Evolutionary conservation across 2,888 invertebrate species (phyloP), one percentile per base, ranked within the genome.

Genomic region (Cephus pygmeus): DNA sequence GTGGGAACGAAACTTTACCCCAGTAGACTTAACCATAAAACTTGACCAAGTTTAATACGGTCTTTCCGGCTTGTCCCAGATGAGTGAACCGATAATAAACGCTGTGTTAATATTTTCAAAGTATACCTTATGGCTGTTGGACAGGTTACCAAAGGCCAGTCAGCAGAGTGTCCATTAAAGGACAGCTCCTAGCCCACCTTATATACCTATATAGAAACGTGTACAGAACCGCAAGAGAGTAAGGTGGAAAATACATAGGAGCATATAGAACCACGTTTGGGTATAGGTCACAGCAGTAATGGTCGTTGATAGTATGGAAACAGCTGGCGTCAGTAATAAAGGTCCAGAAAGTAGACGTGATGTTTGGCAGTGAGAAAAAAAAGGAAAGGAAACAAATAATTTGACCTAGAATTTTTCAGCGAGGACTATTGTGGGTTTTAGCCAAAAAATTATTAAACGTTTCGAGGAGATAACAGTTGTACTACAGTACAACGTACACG

Each of bases 301-400:
- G 31, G 3, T 71, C 12, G 30, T 12, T 71, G 31, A 9, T 12
- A 71, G 31, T 12, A 71, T 31, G 71, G 71, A 71, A 71, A 12
- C 71, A 71, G 71, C 71, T 71, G 71, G 33, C 31, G 71, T 71
- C 71, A 33, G 71, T 71, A 71, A 71, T 71, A 71, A 71, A 31
- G 12, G 4, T 33, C 3, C 15, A 33, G 56, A 6, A 71, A 71
- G 31, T 71, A 31, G 12, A 15, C 31, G 71, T 33, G 31, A 71
- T 71, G 71, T 12, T 71, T 71, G 31, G 11, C 11, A 33, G 71
- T 33, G 71, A 31, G 12, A 3, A 56, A 56, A 56, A 56, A 56
- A 56, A 9, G 56, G 6, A 15, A 6, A 23, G 23, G 23, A 56
- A 23, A 56, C 2, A 23, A 56, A 15, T 56, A 56, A 56, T 56